These are phyloP conservation scores for Drosophila fungiperda DNA, from an alignment of 2,888 invertebrate species.

Conservation along the genomic window DNA sequence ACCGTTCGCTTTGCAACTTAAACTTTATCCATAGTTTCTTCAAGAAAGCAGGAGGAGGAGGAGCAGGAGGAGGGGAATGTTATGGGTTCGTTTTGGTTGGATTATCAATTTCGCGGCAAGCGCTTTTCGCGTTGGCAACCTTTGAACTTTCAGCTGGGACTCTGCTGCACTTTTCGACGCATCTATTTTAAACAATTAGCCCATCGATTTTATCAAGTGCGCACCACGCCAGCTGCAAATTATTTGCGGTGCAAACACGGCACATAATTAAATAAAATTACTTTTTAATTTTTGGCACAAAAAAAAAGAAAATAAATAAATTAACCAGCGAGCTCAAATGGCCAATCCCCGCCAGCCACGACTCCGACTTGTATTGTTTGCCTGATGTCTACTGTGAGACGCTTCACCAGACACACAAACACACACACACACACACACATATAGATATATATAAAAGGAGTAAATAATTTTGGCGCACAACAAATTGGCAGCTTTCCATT, in stretches of 20 bases:
- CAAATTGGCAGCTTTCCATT: slow-evolving; percentile 71
- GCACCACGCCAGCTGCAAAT: slow-evolving; percentile 54
- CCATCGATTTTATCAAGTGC: slow-evolving; percentile 64
- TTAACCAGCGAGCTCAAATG: slow-evolving; percentile 48
- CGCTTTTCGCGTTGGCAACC: slow-evolving; percentile 68
- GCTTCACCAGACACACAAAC: slow-evolving; percentile 24
- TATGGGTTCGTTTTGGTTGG: slow-evolving; percentile 4
- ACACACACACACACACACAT: background rate
- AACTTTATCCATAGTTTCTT: slow-evolving; percentile 69
- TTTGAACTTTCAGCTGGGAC: slow-evolving; percentile 67
- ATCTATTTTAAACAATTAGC: slow-evolving; percentile 56
- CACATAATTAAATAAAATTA: slow-evolving; percentile 75
- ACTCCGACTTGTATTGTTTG: slow-evolving; percentile 19
- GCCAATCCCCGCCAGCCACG: background rate
- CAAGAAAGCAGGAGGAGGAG: background rate
- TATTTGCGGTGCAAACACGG: slow-evolving; percentile 45
- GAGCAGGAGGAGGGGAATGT: background rate
- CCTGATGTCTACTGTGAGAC: slow-evolving; percentile 36
- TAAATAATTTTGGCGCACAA: slow-evolving; percentile 54
- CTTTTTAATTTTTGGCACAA: slow-evolving; percentile 66
- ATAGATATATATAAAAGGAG: slow-evolving; percentile 7
- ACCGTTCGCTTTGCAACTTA: slow-evolving; percentile 26
- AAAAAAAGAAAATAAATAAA: slow-evolving; percentile 62
- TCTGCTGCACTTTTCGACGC: slow-evolving; percentile 56
- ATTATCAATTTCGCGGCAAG: slow-evolving; percentile 74